phyloP scores from a whole-genome alignment of 2,113 vertebrate genomes.

The Acrocephalus arundinaceus region DNA sequence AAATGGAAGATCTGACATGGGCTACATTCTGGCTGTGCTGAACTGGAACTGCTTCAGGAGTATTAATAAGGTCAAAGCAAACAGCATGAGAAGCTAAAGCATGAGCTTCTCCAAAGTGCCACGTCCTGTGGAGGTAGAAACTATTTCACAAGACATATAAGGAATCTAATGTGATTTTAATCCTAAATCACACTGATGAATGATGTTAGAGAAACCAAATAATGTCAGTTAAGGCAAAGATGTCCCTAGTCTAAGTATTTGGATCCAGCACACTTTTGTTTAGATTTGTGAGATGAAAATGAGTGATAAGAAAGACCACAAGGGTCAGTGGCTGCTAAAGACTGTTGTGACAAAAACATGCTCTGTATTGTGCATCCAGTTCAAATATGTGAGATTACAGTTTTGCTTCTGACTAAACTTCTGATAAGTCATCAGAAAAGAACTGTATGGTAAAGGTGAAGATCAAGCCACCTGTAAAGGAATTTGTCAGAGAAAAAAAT shows the following conservation, averaged over 20 bases:
- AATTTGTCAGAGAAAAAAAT: background rate
- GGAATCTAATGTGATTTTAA: background rate
- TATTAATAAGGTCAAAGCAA: slow-evolving; percentile 35
- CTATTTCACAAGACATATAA: background rate
- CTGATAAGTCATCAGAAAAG: background rate
- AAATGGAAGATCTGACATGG: background rate
- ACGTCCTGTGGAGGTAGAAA: background rate
- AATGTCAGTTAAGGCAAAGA: background rate
- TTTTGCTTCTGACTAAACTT: background rate
- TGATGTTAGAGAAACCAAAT: background rate
- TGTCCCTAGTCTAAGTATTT: background rate
- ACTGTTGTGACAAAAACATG: background rate
- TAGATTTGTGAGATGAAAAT: background rate
- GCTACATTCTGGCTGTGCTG: background rate
- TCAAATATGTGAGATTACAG: background rate
- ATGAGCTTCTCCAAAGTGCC: background rate
- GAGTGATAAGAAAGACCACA: background rate
- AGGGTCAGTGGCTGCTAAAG: background rate
- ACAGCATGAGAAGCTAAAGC: background rate
- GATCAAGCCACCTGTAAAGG: background rate
- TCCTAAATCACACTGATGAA: background rate
- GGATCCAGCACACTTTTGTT: background rate
- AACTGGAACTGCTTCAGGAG: background rate
- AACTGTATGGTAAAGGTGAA: background rate
- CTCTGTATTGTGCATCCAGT: background rate